phyloP scores from a whole-genome alignment of 2,797 vertebrate species.

The Malacoraja senta region DNA sequence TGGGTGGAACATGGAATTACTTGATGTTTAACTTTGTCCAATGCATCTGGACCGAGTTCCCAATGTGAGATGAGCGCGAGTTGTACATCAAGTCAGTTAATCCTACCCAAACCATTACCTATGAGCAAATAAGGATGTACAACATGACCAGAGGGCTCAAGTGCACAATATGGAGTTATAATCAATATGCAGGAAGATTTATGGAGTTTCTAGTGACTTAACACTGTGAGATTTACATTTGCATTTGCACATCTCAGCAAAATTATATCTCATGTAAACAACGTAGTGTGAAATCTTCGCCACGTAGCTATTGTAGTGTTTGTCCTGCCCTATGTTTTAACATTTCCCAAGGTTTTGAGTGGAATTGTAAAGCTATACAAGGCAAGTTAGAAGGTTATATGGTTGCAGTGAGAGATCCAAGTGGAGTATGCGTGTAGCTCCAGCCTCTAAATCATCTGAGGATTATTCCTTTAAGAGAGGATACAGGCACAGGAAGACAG shows the following conservation, averaged over 20 bases:
- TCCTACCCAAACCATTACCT: neutral
- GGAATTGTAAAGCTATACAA: neutral
- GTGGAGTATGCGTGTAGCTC: too few relatives aligned
- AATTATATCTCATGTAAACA: neutral
- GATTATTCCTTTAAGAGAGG: neutral
- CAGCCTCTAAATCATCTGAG: neutral
- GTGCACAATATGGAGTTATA: neutral
- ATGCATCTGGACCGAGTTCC: neutral
- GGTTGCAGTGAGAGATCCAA: neutral
- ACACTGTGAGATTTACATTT: neutral
- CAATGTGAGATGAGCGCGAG: neutral
- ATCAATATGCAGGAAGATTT: constrained; percentile 16
- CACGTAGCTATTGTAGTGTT: neutral
- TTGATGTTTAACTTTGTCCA: neutral
- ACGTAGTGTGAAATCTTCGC: neutral
- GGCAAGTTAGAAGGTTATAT: neutral
- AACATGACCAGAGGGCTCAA: neutral
- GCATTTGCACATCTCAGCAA: neutral
- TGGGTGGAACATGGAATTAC: neutral
- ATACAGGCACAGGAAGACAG: neutral
- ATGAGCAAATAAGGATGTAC: neutral
- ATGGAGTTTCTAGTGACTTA: neutral
- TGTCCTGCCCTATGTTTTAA: neutral
- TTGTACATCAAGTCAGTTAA: neutral
- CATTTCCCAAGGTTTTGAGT: neutral